phyloP scores from a whole-genome alignment of 2,113 vertebrate genomes.

The Dipodomys ordii region DNA sequence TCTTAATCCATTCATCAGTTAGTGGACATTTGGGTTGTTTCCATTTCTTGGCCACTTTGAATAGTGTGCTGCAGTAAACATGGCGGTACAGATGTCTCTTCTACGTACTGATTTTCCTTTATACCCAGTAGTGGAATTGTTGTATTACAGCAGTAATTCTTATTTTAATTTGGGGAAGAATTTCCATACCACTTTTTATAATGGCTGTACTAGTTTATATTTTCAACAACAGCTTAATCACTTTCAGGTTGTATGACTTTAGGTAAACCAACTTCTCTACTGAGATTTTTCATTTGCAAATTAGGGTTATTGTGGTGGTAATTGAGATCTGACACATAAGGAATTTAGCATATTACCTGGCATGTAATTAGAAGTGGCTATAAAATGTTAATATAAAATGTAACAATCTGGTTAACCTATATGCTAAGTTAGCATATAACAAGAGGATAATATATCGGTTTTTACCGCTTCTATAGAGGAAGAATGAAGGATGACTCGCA shows the following conservation, averaged over 20 bases:
- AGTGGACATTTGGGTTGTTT: no score
- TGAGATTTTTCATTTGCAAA: background rate
- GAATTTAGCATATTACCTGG: background rate
- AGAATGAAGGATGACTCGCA: slow-evolving; percentile 87
- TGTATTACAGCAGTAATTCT: no score
- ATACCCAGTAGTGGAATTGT: no score
- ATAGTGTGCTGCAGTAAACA: no score
- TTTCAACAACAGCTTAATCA: background rate
- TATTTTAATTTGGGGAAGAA: no score
- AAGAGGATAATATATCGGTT: background rate
- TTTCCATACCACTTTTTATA: no score
- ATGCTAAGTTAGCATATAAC: background rate
- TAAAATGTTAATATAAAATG: background rate
- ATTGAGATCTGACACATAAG: background rate
- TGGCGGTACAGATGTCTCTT: no score
- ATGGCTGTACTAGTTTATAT: background rate
- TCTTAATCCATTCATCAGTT: no score
- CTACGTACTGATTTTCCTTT: no score
- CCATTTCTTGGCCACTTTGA: no score
- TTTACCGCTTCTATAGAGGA: slow-evolving; percentile 91
- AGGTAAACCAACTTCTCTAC: background rate
- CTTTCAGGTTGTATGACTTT: background rate
- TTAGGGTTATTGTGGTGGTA: background rate
- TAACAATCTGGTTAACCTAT: background rate
- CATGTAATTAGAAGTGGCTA: background rate